A percentile compares a stretch with the other conserved stretches of the same genome.
phyloP scores from a whole-genome alignment of 2,888 invertebrate species.

The Muschampia plurimacula region DNA sequence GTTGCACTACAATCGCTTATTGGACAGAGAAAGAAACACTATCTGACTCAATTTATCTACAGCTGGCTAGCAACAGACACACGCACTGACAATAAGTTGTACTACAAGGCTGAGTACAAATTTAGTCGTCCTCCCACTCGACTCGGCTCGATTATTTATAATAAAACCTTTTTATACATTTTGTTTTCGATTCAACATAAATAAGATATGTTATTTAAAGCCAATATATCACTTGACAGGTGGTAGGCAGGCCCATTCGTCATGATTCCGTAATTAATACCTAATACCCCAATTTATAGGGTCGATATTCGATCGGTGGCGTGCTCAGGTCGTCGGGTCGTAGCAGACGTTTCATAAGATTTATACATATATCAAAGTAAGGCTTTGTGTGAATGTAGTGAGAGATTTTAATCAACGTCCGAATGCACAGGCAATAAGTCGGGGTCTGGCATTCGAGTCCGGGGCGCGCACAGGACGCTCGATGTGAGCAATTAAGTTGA shows the following conservation, averaged over 20 bases:
- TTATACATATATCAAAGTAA: slow-evolving; percentile 83
- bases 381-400: slow-evolving; percentile 81
- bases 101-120: slow-evolving; percentile 78
- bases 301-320: slow-evolving; percentile 50
- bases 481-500: slow-evolving; percentile 58
- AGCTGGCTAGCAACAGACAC: slow-evolving; percentile 54
- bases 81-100: slow-evolving; percentile 68
- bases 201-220: slow-evolving; percentile 86
- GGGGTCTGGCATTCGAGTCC: slow-evolving; percentile 59
- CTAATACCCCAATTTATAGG: slow-evolving; percentile 52
- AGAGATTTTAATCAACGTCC: slow-evolving; percentile 84
- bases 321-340: slow-evolving; percentile 59
- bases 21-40: slow-evolving; percentile 64
- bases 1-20: slow-evolving; percentile 58
- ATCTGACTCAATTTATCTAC: slow-evolving; percentile 77
- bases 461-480: slow-evolving; percentile 57
- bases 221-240: slow-evolving; percentile 85
- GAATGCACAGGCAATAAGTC: slow-evolving; percentile 58
- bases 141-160: slow-evolving; percentile 75
- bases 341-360: slow-evolving; percentile 76
- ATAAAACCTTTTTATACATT: slow-evolving; percentile 82
- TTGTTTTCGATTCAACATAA: slow-evolving; percentile 85
- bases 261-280: slow-evolving; percentile 56
- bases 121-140: slow-evolving; percentile 82
- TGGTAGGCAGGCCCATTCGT: slow-evolving; percentile 70